These are phyloP conservation scores for Sminthurides bifidus DNA, from an alignment of 1,140 invertebrate genomes.

Conservation along the genomic window DNA sequence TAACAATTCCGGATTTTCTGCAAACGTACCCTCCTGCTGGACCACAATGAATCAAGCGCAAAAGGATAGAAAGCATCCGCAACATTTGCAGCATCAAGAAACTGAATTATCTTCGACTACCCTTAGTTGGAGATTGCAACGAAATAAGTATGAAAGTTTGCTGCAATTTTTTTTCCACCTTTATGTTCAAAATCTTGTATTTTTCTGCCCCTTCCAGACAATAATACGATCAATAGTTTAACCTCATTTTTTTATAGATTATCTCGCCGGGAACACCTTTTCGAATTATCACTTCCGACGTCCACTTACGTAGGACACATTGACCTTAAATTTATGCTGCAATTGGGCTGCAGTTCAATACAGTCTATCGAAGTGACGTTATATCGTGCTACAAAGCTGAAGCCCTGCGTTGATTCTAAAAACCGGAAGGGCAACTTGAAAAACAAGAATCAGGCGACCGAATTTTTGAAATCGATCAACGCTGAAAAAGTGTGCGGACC, in stretches of 20 bases:
- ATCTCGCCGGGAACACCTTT: constrained; percentile 78
- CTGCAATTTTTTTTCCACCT: neutral
- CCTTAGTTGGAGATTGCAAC: constrained; percentile 72
- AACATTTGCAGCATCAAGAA: constrained; percentile 60
- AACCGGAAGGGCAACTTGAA: constrained; percentile 4
- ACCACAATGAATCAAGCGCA: constrained; percentile 80
- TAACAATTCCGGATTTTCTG: constrained; percentile 52
- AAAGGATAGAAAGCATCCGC: constrained; percentile 66
- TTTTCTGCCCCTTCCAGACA: constrained; percentile 14
- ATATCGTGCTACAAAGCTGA: constrained; percentile 18
- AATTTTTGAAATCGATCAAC: constrained; percentile 72
- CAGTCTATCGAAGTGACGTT: constrained; percentile 65
- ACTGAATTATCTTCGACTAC: constrained; percentile 57
- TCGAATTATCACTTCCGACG: constrained; percentile 69
- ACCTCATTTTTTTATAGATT: too few species aligned
- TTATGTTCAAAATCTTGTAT: constrained; percentile 13
- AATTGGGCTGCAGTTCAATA: constrained; percentile 50
- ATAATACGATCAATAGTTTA: too few species aligned
- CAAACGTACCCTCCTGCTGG: constrained; percentile 76
- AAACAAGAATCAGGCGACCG: constrained; percentile 65
- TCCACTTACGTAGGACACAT: constrained; percentile 66
- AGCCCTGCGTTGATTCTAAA: neutral
- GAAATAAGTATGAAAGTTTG: constrained; percentile 49
- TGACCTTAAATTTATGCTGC: constrained; percentile 71
- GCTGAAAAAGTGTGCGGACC: constrained; percentile 82